Base-by-base conservation (phyloP, 1,140 invertebrate species). In the Pteromalus puparum region DNA sequence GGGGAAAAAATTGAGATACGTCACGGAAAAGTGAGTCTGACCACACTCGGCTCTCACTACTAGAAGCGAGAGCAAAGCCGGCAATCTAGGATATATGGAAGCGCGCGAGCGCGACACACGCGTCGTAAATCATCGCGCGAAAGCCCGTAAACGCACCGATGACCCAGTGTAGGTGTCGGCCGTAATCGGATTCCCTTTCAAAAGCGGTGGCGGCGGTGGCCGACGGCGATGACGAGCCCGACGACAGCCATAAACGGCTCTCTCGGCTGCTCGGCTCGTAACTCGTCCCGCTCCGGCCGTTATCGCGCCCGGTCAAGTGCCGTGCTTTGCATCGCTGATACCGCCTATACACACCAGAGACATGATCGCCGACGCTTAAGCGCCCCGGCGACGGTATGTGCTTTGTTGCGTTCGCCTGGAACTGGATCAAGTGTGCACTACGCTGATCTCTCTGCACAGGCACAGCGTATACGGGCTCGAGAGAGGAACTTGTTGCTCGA, bases 181-280 rank as follows among this genome's bases (percentile, higher is more conserved):
- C 76, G 53, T 78, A 78, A 78, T 78, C 76, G 76, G 76, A 78
- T 78, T 78, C 48, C 76, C 76, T 34, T 38, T 34, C 48, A 78
- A 78, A 78, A 38, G 72, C 34, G 72, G 72, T 30, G 30, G 72
- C 34, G 72, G 72, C 72, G 30, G 18, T 7, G 72, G 53, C 53
- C 53, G 53, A 26, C 42, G 26, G 74, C 74, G 42, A 76, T 76
- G 74, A 78, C 76, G 76, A 78, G 53, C 21, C 42, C 10, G 21
- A 28, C 67, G 67, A 26, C 67, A 26, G 28, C 21, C 67, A 30
- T 30, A 70, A 70, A 70, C 67, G 67, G 67, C 67, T 70, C 26
- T n/a, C 61, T 9, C 61, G 67, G 67, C 67, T 28, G 38, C 28
- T 18, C 70, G 68, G 7, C 68, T 30, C 70, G 72, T 42, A 24